Percentiles rank a stretch among this genome's conserved stretches.
These are phyloP conservation scores for Leiothrix lutea DNA, from an alignment of 2,113 vertebrate species.

Conservation along the genomic window DNA sequence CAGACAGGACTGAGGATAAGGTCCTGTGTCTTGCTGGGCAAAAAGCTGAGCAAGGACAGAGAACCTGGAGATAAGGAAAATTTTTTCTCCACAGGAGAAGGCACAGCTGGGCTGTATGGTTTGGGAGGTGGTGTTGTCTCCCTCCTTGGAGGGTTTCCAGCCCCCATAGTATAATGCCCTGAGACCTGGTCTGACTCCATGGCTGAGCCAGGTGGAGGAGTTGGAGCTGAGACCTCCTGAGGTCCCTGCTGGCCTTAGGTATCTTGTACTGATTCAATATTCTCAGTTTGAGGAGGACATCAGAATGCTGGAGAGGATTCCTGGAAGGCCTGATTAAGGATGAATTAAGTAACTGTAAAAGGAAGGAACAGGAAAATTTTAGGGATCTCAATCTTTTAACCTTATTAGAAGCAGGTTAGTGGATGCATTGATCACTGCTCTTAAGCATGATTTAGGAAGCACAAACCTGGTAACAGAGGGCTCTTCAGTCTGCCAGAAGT, in stretches of 20 bases:
- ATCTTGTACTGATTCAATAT: neutral
- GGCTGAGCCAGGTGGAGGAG: neutral
- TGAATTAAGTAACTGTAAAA: neutral
- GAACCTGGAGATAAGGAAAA: neutral
- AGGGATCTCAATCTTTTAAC: neutral
- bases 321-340: neutral
- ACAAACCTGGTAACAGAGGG: neutral
- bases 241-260: neutral
- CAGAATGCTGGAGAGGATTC: neutral
- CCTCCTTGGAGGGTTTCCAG: neutral
- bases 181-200: rapidly evolving
- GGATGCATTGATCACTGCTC: neutral
- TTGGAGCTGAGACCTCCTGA: rapidly evolving
- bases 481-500: neutral
- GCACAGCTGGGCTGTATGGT: too few relatives aligned
- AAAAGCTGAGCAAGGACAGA: neutral
- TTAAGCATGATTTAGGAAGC: neutral
- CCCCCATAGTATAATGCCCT: rapidly evolving
- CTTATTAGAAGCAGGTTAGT: neutral
- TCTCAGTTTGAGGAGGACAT: neutral
- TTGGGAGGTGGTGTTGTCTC: neutral
- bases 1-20: neutral
- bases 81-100: rapidly evolving
- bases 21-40: neutral
- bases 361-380: neutral